These are phyloP conservation scores for Amiota communis DNA, from an alignment of 2,888 invertebrate genomes.

Conservation along the genomic window DNA sequence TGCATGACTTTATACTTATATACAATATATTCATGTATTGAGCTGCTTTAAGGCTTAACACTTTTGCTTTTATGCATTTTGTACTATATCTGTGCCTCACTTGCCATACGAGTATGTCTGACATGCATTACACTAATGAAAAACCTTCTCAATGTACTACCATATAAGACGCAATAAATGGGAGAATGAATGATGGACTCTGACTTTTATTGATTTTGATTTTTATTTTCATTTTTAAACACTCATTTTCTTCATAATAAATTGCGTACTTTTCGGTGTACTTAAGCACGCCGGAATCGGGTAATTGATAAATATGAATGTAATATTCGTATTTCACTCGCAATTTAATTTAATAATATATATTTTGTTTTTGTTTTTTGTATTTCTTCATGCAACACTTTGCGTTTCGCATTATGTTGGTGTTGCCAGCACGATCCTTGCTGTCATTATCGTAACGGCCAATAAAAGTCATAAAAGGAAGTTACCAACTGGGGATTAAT, in stretches of 20 bases:
- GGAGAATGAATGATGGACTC: background rate
- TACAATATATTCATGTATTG: background rate
- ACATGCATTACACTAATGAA: slow-evolving; percentile 22
- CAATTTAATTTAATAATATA: slow-evolving; percentile 21
- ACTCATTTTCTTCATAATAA: background rate
- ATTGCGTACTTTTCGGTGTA: slow-evolving; percentile 8
- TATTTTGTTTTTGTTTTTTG: slow-evolving; percentile 8
- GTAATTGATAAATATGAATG: slow-evolving; percentile 7
- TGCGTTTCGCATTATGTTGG: background rate
- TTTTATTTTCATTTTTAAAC: background rate
- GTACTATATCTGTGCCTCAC: background rate
- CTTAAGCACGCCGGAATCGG: background rate
- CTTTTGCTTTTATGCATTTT: background rate
- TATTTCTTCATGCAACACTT: background rate
- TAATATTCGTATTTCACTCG: slow-evolving; percentile 7
- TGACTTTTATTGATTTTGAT: background rate
- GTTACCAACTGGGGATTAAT: slow-evolving; percentile 28
- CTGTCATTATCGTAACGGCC: slow-evolving; percentile 18
- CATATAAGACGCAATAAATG: too few relatives aligned
- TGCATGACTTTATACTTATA: background rate
- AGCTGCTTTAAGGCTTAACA: slow-evolving; percentile 20
- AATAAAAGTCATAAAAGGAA: slow-evolving; percentile 24
- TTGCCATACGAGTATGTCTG: background rate
- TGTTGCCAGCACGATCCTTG: background rate
- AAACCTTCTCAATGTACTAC: background rate